Evolutionary conservation across 2,113 vertebrate genomes (phyloP).

Genomic region (Platichthys stellatus): DNA sequence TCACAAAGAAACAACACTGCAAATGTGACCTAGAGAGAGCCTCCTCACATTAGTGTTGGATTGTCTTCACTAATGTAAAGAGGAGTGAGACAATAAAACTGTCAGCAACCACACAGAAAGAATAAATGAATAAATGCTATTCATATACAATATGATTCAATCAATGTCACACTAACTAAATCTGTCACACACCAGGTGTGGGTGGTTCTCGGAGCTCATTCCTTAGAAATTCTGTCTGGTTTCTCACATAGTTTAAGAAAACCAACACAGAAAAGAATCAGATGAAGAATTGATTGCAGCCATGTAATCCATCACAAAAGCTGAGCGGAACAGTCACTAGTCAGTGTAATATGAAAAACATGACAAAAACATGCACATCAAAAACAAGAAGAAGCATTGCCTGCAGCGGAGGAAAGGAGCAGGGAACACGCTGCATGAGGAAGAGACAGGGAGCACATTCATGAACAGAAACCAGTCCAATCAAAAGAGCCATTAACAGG

Average conservation of each 20-base stretch:
- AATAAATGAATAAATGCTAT: no score
- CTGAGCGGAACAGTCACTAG: background rate
- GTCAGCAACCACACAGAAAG: background rate
- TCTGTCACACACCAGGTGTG: no score
- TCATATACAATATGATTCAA: no score
- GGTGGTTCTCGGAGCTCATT: no score
- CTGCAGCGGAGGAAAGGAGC: slow-evolving; percentile 19
- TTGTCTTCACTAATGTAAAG: background rate
- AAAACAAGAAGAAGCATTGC: slow-evolving; percentile 32
- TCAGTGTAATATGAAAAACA: slow-evolving; percentile 5
- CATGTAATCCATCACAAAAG: background rate
- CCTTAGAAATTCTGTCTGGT: no score
- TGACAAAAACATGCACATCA: slow-evolving; percentile 23
- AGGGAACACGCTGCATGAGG: slow-evolving; percentile 43
- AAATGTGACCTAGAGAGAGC: background rate
- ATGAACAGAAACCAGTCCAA: slow-evolving; percentile 57
- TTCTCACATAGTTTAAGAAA: no score
- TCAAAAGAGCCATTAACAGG: slow-evolving; percentile 76
- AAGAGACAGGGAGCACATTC: slow-evolving; percentile 74
- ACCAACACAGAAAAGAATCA: background rate
- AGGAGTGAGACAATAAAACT: background rate
- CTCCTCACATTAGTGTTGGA: background rate
- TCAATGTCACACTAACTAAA: background rate
- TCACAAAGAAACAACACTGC: background rate
- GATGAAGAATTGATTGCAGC: background rate